Conservation (phyloP, 2,888 invertebrate species). For the Augochlorella aurata region DNA sequence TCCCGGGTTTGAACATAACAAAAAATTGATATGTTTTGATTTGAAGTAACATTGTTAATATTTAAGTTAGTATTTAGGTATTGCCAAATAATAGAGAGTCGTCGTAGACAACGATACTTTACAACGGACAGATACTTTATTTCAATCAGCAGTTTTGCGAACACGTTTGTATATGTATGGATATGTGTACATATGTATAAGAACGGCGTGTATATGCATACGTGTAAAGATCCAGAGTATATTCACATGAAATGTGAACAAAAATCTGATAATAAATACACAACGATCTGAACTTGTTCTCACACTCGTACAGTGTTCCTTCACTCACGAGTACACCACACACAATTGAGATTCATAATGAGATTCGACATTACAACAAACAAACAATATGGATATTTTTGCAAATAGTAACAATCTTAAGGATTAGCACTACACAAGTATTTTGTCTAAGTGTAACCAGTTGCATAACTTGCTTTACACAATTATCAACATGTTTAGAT, state of each 20-base stretch:
- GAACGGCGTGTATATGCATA: conserved; percentile 64
- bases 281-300: conserved; percentile 51
- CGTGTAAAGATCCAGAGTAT: conserved; percentile 57
- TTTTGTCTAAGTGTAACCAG: conserved; percentile 66
- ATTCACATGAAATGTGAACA: conserved; percentile 61
- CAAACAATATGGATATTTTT: conserved; percentile 78
- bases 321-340: conserved; percentile 56
- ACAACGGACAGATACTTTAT: conserved; percentile 80
- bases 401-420: conserved; percentile 76
- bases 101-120: conserved; percentile 62
- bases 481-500: conserved; percentile 62
- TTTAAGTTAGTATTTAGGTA: conserved; percentile 26
- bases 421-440: conserved; percentile 72
- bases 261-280: conserved; percentile 57
- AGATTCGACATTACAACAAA: conserved; percentile 78
- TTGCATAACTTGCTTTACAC: conserved; percentile 71
- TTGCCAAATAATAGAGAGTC: conserved; percentile 39
- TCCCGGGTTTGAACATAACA: neutral
- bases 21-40: neutral
- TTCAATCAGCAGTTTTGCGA: conserved; percentile 74
- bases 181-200: conserved; percentile 71
- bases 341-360: conserved; percentile 68
- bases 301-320: conserved; percentile 64
- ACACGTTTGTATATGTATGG: conserved; percentile 68
- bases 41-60: conserved; percentile 6